Evolutionary conservation across 2,888 invertebrate genomes (phyloP).

Genomic region (Chrysodeixis includens): DNA sequence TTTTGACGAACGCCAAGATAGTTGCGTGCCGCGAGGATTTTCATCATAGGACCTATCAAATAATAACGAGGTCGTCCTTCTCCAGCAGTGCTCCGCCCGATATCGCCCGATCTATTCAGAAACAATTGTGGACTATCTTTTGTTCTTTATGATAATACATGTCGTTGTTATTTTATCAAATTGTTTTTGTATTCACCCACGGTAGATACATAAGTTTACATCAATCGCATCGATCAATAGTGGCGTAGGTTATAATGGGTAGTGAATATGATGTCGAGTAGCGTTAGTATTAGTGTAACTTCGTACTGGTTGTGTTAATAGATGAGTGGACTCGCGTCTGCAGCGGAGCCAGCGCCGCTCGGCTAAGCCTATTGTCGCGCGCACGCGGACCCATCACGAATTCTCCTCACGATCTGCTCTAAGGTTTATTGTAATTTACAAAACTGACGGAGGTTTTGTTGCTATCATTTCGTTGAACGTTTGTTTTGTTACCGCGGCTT

Average conservation of each 20-base stretch:
- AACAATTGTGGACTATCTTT: slow-evolving; percentile 80
- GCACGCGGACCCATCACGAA: slow-evolving; percentile 77
- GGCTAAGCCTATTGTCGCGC: slow-evolving; percentile 82
- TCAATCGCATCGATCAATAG: no score
- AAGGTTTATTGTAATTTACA: slow-evolving; percentile 88
- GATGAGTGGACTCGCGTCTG: slow-evolving; percentile 73
- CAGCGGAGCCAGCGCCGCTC: slow-evolving; percentile 67
- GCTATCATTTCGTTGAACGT: slow-evolving; percentile 78
- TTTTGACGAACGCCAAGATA: slow-evolving; percentile 84
- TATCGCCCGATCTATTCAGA: slow-evolving; percentile 80
- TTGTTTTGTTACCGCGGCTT: slow-evolving; percentile 76
- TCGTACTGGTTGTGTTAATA: slow-evolving; percentile 75
- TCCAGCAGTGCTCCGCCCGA: slow-evolving; percentile 74
- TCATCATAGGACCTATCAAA: slow-evolving; percentile 86
- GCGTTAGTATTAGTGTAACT: slow-evolving; percentile 68
- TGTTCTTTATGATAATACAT: slow-evolving; percentile 80
- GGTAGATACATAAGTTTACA: no score
- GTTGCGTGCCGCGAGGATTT: slow-evolving; percentile 86
- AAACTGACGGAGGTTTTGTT: slow-evolving; percentile 84
- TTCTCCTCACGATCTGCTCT: slow-evolving; percentile 83
- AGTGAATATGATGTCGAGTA: slow-evolving; percentile 33
- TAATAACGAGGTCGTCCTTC: slow-evolving; percentile 85
- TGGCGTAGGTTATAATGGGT: no score
- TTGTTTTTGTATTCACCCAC: slow-evolving; percentile 71
- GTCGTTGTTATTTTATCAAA: slow-evolving; percentile 74